Base-by-base conservation (phyloP, 2,888 invertebrate genomes). In the Caenorhabditis macrosperma region DNA sequence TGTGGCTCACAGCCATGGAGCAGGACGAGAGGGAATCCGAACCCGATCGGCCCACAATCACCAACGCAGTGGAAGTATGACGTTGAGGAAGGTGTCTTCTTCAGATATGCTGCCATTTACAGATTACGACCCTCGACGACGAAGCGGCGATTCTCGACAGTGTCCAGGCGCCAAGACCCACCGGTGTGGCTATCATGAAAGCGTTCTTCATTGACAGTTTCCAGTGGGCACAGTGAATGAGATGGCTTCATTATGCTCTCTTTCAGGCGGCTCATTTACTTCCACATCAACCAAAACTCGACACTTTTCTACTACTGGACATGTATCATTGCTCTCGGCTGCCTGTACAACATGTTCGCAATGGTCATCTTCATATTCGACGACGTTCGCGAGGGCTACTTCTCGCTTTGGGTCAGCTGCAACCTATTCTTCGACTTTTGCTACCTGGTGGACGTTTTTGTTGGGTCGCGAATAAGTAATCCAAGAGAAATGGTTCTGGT, bases 321-420 rank as follows among this genome's bases (percentile, higher is more conserved):
- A 1, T 78, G 84, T 57, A 17, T 89, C 7, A 80, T 89, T 6
- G 79, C 85, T n/a, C 20, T 84, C 28, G 89, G 84, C 9, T 78
- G 86, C 22, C 54, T 90, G 7, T 89, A 89, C 68, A 89, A 89
- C 61, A 81, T 84, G 46, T 44, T 88, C 10, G 88, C 87, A 12
- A 85, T 87, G 78, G 86, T 87, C 1, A 85, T 90, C 20, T 89
- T 90, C 72, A 87, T 90, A 15, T 89, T 88, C 64, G 88, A 89
- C 68, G 88, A 90, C 57, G 85, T 85, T 1, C 80, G 68, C 10
- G 17, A 46, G 15, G 68, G 78, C 2, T 81, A 61, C 26, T 86
- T 82, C 38, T 33, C 20, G 24, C 38, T 24, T 9, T 89, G 89
- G 89, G 9, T 84, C 1, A 33, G 35, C 10, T 15, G 83, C 7